Conservation (phyloP, 2,888 invertebrate species). For the Rhabditoides inermis region DNA sequence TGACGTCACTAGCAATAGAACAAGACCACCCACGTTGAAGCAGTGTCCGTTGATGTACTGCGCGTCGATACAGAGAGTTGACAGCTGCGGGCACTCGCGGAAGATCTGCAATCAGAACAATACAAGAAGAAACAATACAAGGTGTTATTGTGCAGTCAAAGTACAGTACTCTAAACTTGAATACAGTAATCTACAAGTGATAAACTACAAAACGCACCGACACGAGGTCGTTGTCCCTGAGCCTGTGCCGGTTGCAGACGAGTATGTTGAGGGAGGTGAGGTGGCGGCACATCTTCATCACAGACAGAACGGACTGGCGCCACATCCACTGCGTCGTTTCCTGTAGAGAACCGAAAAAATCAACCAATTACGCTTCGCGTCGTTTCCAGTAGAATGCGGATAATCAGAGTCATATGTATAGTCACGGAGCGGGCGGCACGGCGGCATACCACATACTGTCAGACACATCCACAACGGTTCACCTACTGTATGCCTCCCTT, state of each 20-base stretch:
- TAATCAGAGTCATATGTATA: too few species aligned
- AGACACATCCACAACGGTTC: too few species aligned
- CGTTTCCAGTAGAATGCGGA: too few species aligned
- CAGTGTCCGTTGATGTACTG: constrained; percentile 33
- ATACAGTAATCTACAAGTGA: background rate
- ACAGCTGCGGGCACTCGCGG: constrained; percentile 21
- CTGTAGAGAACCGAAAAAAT: constrained; percentile 8
- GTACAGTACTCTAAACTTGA: too few species aligned
- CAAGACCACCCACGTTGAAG: constrained; percentile 23
- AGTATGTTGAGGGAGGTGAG: constrained; percentile 25
- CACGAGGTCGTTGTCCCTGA: constrained; percentile 29
- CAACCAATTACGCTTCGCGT: too few species aligned
- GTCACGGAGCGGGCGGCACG: too few species aligned
- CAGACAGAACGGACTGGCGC: constrained; percentile 28
- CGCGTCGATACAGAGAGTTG: constrained; percentile 30
- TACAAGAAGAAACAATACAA: too few species aligned
- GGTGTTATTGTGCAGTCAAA: too few species aligned
- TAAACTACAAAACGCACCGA: constrained; percentile 7
- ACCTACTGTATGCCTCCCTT: too few species aligned
- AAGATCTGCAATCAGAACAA: constrained; percentile 18
- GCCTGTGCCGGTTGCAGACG: constrained; percentile 29
- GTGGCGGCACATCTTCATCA: constrained; percentile 17
- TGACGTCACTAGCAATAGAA: too few species aligned
- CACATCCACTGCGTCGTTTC: constrained; percentile 35
- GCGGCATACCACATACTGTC: too few species aligned